phyloP scores from a whole-genome alignment of 1,140 invertebrate genomes.

The Drosophila tropicalis region DNA sequence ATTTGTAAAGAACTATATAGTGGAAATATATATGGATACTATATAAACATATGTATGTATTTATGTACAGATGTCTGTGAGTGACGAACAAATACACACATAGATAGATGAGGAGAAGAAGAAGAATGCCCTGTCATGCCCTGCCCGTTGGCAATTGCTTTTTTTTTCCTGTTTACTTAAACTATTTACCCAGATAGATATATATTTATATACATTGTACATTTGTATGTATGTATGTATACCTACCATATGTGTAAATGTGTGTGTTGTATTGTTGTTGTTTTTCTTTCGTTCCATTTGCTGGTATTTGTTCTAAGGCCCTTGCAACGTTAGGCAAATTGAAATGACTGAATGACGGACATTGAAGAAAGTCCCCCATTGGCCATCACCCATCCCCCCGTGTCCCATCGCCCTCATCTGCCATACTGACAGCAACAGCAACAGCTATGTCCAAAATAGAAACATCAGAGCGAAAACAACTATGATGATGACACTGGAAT shows the following conservation, averaged over 20 bases:
- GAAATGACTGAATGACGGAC: constrained; percentile 31
- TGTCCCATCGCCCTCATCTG: constrained; percentile 13
- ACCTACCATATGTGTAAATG: neutral
- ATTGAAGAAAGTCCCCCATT: constrained; percentile 12
- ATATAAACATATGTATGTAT: neutral
- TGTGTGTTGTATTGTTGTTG: constrained; percentile 32
- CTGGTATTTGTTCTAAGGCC: constrained; percentile 29
- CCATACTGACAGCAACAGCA: constrained; percentile 37
- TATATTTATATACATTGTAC: neutral
- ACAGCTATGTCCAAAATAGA: constrained; percentile 19
- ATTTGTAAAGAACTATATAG: no score
- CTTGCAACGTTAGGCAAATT: constrained; percentile 30
- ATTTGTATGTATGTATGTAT: neutral
- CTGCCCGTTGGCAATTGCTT: constrained; percentile 12
- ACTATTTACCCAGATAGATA: constrained; percentile 36
- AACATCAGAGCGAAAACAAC: constrained; percentile 38
- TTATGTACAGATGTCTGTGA: neutral
- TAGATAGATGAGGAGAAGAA: constrained; percentile 37
- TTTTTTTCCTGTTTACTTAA: constrained; percentile 38
- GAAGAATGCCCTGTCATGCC: constrained; percentile 21
- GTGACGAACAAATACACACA: neutral
- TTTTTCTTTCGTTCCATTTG: constrained; percentile 36
- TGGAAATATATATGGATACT: neutral
- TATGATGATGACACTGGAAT: constrained; percentile 2
- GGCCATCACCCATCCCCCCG: neutral